Conservation (phyloP, 1,140 invertebrate species). For the Panulirus ornatus region DNA sequence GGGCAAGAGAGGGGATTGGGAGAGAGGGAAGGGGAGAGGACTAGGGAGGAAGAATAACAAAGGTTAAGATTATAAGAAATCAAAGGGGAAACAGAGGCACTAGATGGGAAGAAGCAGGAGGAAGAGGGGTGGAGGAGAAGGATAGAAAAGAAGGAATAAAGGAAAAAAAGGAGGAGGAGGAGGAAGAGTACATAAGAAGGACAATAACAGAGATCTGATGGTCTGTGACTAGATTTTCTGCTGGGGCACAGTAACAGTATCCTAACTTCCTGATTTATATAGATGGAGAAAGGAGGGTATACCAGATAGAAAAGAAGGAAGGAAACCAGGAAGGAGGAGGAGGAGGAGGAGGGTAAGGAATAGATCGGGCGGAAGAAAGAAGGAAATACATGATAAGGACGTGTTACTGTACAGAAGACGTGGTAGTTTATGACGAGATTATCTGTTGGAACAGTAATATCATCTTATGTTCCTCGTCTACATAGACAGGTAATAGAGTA, state of each 20-base stretch:
- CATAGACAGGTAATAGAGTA: too few relatives aligned
- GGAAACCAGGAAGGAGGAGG: too few relatives aligned
- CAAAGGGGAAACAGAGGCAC: neutral
- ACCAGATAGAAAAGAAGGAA: neutral
- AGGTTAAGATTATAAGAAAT: neutral
- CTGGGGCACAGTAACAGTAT: too few relatives aligned
- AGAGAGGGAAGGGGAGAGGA: neutral
- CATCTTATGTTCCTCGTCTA: too few relatives aligned
- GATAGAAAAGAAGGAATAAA: neutral
- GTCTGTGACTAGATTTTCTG: too few relatives aligned
- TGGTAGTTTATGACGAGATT: too few relatives aligned
- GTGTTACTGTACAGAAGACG: too few relatives aligned
- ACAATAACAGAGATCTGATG: neutral
- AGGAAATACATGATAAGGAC: too few relatives aligned
- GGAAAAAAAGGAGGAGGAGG: neutral
- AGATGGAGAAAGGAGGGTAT: neutral
- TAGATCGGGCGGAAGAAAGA: neutral
- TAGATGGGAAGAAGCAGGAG: neutral
- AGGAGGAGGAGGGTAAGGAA: neutral
- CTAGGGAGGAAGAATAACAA: slow-evolving; percentile 1
- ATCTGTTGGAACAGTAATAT: too few relatives aligned
- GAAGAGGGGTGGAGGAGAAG: neutral
- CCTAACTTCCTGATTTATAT: too few relatives aligned
- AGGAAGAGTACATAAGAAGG: neutral
- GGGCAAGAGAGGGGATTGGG: neutral